A percentile compares a stretch with the other conserved stretches of the same genome.
These are phyloP conservation scores for Caranx melampygus DNA, from an alignment of 2,113 vertebrate species.

Conservation along the genomic window DNA sequence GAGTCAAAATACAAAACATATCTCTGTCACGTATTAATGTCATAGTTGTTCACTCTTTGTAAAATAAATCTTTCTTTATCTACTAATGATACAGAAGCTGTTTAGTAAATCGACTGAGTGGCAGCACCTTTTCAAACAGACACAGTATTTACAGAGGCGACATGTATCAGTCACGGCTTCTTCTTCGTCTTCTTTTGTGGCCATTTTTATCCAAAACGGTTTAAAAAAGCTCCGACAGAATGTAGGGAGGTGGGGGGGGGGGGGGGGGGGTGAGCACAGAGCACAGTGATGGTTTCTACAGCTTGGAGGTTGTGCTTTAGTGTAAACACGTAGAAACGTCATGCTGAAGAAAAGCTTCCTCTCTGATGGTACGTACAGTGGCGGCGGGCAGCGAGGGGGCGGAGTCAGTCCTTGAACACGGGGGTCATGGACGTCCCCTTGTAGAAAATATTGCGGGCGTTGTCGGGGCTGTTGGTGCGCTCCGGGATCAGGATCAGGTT, in stretches of 20 bases:
- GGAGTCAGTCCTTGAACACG: conserved; percentile 89
- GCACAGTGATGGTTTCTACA: conserved; percentile 75
- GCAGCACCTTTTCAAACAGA: conserved; percentile 76
- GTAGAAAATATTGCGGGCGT: conserved; percentile 97
- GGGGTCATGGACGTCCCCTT: conserved; percentile 94
- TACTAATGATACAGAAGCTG: conserved; percentile 53
- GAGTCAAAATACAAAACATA: conserved; percentile 71
- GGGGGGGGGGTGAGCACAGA: conserved; percentile 59
- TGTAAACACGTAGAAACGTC: conserved; percentile 74
- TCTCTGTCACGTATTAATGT: conserved; percentile 59
- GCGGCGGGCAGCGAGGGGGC: conserved; percentile 21
- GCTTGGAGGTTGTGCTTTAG: conserved; percentile 81
- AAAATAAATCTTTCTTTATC: conserved; percentile 66
- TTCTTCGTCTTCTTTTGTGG: conserved; percentile 24
- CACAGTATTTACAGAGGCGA: conserved; percentile 69
- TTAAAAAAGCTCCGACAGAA: conserved; percentile 41
- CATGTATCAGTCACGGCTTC: conserved; percentile 11
- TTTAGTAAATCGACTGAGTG: conserved; percentile 60
- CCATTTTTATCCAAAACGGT: conserved; percentile 58
- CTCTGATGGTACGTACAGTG: conserved; percentile 55
- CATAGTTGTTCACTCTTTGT: conserved; percentile 49
- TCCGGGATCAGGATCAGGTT: conserved; percentile 96
- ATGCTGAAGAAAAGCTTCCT: conserved; percentile 77
- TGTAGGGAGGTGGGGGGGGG: no score
- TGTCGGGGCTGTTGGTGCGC: conserved; percentile 94